Conservation (phyloP, 2,888 invertebrate genomes). For the Ectemnius continuus region DNA sequence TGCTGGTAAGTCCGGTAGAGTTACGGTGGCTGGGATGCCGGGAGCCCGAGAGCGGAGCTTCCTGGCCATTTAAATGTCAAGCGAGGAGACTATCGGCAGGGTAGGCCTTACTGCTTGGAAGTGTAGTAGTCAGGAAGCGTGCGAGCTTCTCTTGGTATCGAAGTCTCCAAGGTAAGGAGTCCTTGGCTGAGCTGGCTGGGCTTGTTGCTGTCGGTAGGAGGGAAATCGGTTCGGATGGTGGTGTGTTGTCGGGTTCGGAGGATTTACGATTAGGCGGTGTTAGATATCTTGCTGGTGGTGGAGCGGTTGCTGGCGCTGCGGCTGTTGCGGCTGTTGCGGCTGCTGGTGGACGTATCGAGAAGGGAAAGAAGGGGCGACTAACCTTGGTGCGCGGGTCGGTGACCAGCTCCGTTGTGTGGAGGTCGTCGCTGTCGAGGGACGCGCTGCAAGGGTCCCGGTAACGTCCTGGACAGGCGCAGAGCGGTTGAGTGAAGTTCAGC, state of each 20-base stretch:
- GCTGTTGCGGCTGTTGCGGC: not conserved
- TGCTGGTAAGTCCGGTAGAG: too few species aligned
- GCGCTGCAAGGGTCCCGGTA: slow-evolving; percentile 95
- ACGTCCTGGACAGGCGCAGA: slow-evolving; percentile 93
- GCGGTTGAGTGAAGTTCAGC: slow-evolving; percentile 93
- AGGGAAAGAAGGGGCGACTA: slow-evolving; percentile 50
- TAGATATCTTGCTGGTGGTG: not conserved
- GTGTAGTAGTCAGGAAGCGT: not conserved
- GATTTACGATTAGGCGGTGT: slow-evolving; percentile 18
- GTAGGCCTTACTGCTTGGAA: not conserved
- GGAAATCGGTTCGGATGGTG: slow-evolving; percentile 1
- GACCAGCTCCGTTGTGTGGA: slow-evolving; percentile 93
- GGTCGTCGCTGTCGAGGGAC: slow-evolving; percentile 92
- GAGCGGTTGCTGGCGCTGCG: not conserved
- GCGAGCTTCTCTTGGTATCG: not conserved
- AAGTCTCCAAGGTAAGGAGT: too few species aligned
- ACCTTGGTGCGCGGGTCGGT: slow-evolving; percentile 92
- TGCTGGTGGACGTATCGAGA: slow-evolving; percentile 6
- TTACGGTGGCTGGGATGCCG: not conserved
- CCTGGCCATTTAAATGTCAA: slow-evolving; percentile 9
- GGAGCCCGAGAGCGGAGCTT: not conserved
- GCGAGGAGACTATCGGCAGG: not conserved
- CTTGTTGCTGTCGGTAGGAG: not conserved
- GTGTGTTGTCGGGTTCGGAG: slow-evolving; percentile 13
- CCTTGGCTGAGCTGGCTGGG: not conserved